Evolutionary conservation across 2,888 invertebrate species (phyloP).

Genomic region (Pristionchus maxplancki): DNA sequence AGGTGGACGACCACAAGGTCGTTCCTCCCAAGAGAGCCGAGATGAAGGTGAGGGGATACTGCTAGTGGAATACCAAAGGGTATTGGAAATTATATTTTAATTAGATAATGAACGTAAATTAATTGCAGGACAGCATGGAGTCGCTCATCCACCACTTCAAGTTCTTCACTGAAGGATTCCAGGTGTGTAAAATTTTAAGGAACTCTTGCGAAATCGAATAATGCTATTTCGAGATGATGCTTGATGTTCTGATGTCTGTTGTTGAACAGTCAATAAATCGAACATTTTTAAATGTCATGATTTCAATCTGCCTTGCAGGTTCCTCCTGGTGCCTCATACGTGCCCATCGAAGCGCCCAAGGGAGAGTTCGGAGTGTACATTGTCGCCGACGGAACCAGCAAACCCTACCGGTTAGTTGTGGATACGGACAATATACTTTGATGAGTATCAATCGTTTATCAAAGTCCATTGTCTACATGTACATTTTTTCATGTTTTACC

Average conservation of each 20-base stretch:
- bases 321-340: slow-evolving; percentile 95
- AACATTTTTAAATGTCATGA: not conserved
- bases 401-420: slow-evolving; percentile 87
- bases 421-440: too few species aligned
- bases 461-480: too few species aligned
- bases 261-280: too few species aligned
- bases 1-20: slow-evolving; percentile 92
- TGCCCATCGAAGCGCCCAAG: slow-evolving; percentile 95
- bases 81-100: not conserved
- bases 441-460: too few species aligned
- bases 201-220: not conserved
- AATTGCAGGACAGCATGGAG: slow-evolving; percentile 87
- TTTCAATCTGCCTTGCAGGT: slow-evolving; percentile 80
- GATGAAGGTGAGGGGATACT: slow-evolving; percentile 89
- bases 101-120: not conserved
- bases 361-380: slow-evolving; percentile 96
- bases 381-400: slow-evolving; percentile 94
- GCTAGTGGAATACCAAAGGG: not conserved
- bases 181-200: slow-evolving; percentile 77
- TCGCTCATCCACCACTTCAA: slow-evolving; percentile 98
- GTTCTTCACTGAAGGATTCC: slow-evolving; percentile 95
- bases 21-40: slow-evolving; percentile 91
- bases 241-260: not conserved
- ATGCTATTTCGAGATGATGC: not conserved
- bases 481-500: too few species aligned